Base-by-base conservation (phyloP, 2,113 vertebrate genomes). In the Tricholaema leucomelas region DNA sequence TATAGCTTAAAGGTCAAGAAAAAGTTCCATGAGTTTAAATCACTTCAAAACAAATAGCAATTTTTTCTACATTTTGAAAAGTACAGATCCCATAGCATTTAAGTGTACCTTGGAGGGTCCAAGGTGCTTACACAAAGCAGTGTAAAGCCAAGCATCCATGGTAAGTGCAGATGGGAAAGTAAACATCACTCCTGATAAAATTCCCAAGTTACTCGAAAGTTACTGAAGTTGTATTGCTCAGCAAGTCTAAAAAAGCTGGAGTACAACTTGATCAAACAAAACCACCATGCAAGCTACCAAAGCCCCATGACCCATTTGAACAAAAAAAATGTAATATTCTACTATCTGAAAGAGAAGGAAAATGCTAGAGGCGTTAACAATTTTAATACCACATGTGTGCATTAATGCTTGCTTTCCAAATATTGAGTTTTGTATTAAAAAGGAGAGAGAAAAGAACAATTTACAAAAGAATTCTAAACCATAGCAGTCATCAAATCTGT, bases 81-180 rank as follows among this genome's bases (percentile, higher is more conserved):
- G 15, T 36, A 79, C 48, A 85, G 44, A 78, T 31, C 12, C 44
- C 66, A 60, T 4, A 60, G 55, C 24, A 61, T 66, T 65, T 30
- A 78, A 50, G 16, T 44, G 40, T 65, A 69, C 38, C 81, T 87
- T 48, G 69, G 50, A 87, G 38, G 15, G n/a, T 33, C 23, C 50
- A 48, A n/a, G n/a, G 24, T 36, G 55, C 75, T 91, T 80, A 87
- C 40, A 82, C 59, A 91, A 79, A 42, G 55, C 30, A 31, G 2
- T 1, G 11, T 42, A 85, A 88, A 87, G 36, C 46, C 6, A 4
- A 21, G 13, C 40, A 73, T 14, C 11, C 52, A 42, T 1, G 14
- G 20, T 61, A 91, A 77, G 25, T 15, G 8, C n/a, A 77, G 87
- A 66, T 74, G 60, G 75, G 85, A 93, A 95, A 96, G 75, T 63